Base-by-base conservation (phyloP, 2,797 vertebrate genomes). In the Perodicticus potto region DNA sequence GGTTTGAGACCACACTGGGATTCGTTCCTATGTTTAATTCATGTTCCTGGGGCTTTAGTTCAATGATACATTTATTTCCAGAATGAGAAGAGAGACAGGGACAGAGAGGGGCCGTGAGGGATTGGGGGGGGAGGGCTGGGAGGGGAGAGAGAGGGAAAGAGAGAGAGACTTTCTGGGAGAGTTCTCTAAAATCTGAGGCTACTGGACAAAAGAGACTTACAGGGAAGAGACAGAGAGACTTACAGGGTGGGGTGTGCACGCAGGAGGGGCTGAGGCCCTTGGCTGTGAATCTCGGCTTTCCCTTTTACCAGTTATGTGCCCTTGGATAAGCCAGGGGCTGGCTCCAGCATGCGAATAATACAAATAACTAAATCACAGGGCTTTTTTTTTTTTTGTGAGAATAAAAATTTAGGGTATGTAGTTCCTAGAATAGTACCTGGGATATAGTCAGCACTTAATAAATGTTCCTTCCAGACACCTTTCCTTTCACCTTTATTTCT, bases 51-150 rank as follows among this genome's bases (percentile, higher is more conserved):
- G 78, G 40, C 55, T 76, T 89, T 32, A 89, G 87, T 94, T 97
- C 93, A 95, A n/a, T 69, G 94, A 92, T n/a, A 70, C 1, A 13
- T 94, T 98, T 95, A 94, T 96, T 78, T 94, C 49, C 90, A 57
- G 86, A 85, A 80, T 34, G 80, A 89, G 65, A 77, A 80, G 76
- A 81, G 59, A 86, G 53, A 67, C 16, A 23, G 43, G 90, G 81
- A 55, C 59, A 73, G 67, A 78, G 57, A 43, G 77, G 22, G 19
- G 23, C 2, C 11, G 23, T 7, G 32, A 29, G 67, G 2, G 74
- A 14, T 12, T 53, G 49, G 3, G 19, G 10, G 65, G 34, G 23
- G 9, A 2, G 13, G 16, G 14, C 65, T 19, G 45, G 19, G 78
- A 40, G 81, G 32, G 40, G 7, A n/a, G 25, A 57, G 37, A 43